phyloP scores from a whole-genome alignment of 2,113 vertebrate genomes.

The Ascaphus truei region DNA sequence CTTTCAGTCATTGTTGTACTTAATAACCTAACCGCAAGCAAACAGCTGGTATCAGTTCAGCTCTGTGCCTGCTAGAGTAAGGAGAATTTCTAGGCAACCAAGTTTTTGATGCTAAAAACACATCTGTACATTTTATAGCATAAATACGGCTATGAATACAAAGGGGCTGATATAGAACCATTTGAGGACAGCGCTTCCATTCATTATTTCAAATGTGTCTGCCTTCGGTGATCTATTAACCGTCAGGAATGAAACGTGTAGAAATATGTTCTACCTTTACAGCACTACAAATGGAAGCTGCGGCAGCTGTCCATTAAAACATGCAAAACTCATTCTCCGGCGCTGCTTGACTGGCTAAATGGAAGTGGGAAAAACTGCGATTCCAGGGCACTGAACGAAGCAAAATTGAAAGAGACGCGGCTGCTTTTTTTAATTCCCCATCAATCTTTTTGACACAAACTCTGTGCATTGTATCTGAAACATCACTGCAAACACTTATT shows the following conservation, averaged over 20 bases:
- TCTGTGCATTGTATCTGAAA: background rate
- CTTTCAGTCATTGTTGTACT: background rate
- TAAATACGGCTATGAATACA: conserved; percentile 23
- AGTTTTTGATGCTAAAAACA: conserved; percentile 31
- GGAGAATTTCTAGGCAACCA: conserved; percentile 34
- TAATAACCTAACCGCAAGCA: conserved; percentile 37
- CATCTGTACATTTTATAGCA: conserved; percentile 17
- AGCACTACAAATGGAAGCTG: conserved; percentile 43
- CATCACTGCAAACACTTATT: background rate
- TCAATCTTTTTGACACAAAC: conserved; percentile 29
- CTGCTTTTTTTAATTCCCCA: conserved; percentile 9
- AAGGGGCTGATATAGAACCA: conserved; percentile 31
- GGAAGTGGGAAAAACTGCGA: conserved; percentile 33
- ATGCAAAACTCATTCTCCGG: conserved; percentile 35
- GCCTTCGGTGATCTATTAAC: conserved; percentile 53
- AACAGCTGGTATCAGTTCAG: conserved; percentile 4
- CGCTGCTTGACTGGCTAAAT: conserved; percentile 37
- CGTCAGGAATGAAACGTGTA: conserved; percentile 51
- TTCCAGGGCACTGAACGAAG: background rate
- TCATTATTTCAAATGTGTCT: conserved; percentile 45
- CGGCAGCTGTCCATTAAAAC: conserved; percentile 45
- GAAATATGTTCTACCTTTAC: conserved; percentile 53
- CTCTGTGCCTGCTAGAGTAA: conserved; percentile 19
- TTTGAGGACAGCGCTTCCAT: conserved; percentile 45
- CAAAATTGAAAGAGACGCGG: conserved; percentile 20